These are phyloP conservation scores for Pachycephala philippinensis DNA, from an alignment of 2,113 vertebrate genomes.

Conservation along the genomic window DNA sequence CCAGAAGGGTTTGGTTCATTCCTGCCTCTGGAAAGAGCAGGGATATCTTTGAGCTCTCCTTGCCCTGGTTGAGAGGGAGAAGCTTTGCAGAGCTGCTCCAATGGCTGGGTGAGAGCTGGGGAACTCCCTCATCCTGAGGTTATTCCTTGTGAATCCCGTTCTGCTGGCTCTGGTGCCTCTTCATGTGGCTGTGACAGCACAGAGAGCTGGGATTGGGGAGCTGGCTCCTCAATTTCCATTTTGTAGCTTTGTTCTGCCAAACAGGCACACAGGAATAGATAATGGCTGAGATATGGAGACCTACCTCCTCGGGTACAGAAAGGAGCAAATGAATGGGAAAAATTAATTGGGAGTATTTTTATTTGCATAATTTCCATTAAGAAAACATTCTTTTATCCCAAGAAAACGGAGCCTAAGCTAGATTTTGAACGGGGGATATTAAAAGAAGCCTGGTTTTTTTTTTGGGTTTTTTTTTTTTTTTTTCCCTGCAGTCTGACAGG, in stretches of 20 bases:
- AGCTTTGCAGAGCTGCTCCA: not conserved
- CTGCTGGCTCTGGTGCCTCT: not conserved
- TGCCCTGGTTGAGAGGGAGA: not conserved
- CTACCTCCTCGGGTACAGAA: not conserved
- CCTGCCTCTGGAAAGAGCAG: not conserved
- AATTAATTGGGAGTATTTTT: not conserved
- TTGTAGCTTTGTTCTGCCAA: conserved; percentile 36
- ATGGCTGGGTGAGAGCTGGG: not conserved
- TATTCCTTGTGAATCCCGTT: conserved; percentile 23
- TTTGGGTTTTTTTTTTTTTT: too few species aligned
- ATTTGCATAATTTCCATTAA: not conserved
- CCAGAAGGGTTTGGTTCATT: not conserved
- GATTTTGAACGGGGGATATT: not conserved
- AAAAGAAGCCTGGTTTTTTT: not conserved
- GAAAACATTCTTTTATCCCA: not conserved
- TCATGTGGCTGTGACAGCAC: not conserved
- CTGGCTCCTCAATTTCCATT: not conserved
- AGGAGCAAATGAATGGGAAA: not conserved
- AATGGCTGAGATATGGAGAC: not conserved
- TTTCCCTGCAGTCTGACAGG: not conserved
- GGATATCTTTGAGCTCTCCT: not conserved
- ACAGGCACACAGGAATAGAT: not conserved
- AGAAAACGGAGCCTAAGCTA: not conserved
- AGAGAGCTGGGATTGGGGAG: not conserved
- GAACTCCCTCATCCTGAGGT: not conserved